Conservation (phyloP, 1,140 invertebrate genomes). For the Drosophila tristis region DNA sequence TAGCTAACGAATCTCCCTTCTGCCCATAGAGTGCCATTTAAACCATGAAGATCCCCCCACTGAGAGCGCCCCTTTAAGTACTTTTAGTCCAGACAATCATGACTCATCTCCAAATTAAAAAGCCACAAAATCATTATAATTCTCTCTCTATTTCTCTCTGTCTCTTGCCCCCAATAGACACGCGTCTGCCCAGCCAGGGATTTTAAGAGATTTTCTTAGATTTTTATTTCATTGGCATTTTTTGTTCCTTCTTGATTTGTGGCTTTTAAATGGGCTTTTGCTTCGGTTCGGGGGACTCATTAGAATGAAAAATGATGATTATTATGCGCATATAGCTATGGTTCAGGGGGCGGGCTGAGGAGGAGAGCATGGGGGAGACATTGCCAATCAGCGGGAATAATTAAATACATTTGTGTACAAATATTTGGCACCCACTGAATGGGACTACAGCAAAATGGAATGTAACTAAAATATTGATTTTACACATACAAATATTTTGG, state of each 20-base stretch:
- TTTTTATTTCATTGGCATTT: slow-evolving; percentile 27
- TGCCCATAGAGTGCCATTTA: too few species aligned
- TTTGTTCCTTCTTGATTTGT: slow-evolving; percentile 58
- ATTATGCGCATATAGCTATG: slow-evolving; percentile 9
- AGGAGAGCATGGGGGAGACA: slow-evolving; percentile 4
- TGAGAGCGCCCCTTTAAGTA: slow-evolving; percentile 19
- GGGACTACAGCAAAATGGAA: not conserved
- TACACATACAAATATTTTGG: not conserved
- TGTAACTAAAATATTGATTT: not conserved
- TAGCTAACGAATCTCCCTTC: not conserved
- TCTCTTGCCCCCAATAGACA: slow-evolving; percentile 29
- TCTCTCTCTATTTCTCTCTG: slow-evolving; percentile 32
- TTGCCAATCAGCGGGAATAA: slow-evolving; percentile 57
- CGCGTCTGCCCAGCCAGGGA: slow-evolving; percentile 26
- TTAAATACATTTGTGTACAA: slow-evolving; percentile 42
- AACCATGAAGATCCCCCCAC: slow-evolving; percentile 12
- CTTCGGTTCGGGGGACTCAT: slow-evolving; percentile 25
- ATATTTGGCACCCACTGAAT: slow-evolving; percentile 26
- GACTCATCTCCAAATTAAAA: slow-evolving; percentile 49
- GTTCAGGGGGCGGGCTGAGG: slow-evolving; percentile 17
- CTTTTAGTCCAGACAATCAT: slow-evolving; percentile 20
- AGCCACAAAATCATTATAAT: slow-evolving; percentile 3
- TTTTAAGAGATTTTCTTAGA: slow-evolving; percentile 16
- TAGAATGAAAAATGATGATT: slow-evolving; percentile 62
- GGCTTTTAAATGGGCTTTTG: slow-evolving; percentile 74